Evolutionary conservation across 2,888 invertebrate species (phyloP).

Genomic region (Toxonevra muliebris): DNA sequence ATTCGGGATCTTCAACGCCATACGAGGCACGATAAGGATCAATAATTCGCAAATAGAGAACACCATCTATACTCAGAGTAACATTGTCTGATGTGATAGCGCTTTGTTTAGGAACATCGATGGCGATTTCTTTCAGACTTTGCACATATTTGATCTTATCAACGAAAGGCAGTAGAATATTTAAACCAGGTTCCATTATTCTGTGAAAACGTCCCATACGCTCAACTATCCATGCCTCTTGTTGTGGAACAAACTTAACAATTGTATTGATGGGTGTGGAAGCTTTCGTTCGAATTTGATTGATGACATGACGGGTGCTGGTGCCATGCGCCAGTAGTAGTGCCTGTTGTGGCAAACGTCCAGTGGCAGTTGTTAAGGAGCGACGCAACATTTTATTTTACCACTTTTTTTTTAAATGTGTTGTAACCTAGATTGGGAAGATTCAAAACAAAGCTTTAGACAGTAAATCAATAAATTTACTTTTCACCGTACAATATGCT

Average conservation of each 20-base stretch:
- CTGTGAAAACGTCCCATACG: constrained; percentile 97
- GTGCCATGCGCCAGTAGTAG: constrained; percentile 18
- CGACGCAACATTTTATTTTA: constrained; percentile 24
- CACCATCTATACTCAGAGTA: constrained; percentile 95
- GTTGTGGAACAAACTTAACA: constrained; percentile 98
- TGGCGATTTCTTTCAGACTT: constrained; percentile 98
- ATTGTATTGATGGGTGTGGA: constrained; percentile 89
- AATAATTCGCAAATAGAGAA: constrained; percentile 90
- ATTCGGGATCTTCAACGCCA: constrained; percentile 99
- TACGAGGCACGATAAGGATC: constrained; percentile 96
- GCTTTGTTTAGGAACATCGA: constrained; percentile 98
- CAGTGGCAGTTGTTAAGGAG: constrained; percentile 16
- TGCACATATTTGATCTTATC: constrained; percentile 98
- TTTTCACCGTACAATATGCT: not conserved
- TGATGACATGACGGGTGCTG: constrained; percentile 30
- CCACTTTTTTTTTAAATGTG: constrained; percentile 18
- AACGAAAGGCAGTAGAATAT: constrained; percentile 88
- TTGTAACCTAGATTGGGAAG: not conserved
- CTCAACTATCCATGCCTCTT: constrained; percentile 98
- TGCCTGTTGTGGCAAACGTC: constrained; percentile 10
- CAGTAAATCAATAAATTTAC: not conserved
- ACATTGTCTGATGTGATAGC: constrained; percentile 99
- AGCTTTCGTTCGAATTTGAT: constrained; percentile 48
- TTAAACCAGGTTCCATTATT: constrained; percentile 94
- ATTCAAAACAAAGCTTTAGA: not conserved